A percentile compares a stretch with the other conserved stretches of the same genome.
Evolutionary conservation across 2,888 invertebrate species (phyloP).

Genomic region (Caenorhabditis becei): DNA sequence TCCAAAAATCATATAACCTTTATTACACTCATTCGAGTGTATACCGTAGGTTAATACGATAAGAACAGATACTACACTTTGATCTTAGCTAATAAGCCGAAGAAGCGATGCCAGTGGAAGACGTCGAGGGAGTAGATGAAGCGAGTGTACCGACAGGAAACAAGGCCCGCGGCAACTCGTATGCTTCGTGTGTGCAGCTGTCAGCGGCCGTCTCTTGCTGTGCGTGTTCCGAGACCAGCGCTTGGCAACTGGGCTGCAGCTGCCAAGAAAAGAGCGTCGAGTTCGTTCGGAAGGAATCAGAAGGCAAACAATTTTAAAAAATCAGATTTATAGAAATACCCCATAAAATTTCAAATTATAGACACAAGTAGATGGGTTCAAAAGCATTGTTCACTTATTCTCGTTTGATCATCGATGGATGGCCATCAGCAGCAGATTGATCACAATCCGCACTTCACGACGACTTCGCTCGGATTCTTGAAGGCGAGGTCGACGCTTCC

Average conservation of each 20-base stretch:
- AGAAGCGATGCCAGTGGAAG: slow-evolving; percentile 53
- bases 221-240: neutral
- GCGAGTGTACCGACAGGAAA: slow-evolving; percentile 1
- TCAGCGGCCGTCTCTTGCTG: neutral
- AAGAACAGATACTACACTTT: slow-evolving; percentile 66
- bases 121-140: neutral
- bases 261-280: too few relatives aligned
- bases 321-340: too few relatives aligned
- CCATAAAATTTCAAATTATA: too few relatives aligned
- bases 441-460: slow-evolving; percentile 13
- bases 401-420: too few relatives aligned
- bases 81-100: slow-evolving; percentile 67
- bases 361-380: too few relatives aligned
- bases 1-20: slow-evolving; percentile 64
- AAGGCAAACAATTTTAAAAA: too few relatives aligned
- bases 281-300: too few relatives aligned
- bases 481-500: slow-evolving; percentile 37
- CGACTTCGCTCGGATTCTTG: slow-evolving; percentile 19
- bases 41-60: slow-evolving; percentile 67
- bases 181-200: too few relatives aligned
- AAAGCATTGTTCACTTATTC: neutral
- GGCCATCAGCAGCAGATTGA: too few relatives aligned
- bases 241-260: too few relatives aligned
- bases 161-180: neutral
- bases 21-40: slow-evolving; percentile 62